These are phyloP conservation scores for Brotogeris chrysoptera DNA, from an alignment of 2,797 vertebrate species.

Conservation along the genomic window DNA sequence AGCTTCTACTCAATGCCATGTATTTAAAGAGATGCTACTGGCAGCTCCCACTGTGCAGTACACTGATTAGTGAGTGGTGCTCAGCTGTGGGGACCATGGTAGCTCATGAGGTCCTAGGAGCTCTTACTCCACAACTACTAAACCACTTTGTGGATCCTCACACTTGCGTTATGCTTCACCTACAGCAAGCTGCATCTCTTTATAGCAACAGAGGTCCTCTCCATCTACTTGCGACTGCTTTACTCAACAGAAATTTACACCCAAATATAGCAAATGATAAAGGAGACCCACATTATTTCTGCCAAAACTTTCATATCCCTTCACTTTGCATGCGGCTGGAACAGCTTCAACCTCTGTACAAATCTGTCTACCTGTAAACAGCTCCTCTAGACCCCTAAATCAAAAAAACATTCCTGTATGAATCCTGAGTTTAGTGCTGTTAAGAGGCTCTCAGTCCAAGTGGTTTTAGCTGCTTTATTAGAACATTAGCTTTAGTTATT, in stretches of 20 bases:
- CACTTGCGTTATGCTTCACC: background rate
- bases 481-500: background rate
- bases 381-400: background rate
- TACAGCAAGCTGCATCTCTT: background rate
- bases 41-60: background rate
- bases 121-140: background rate
- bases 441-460: background rate
- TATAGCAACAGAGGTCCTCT: background rate
- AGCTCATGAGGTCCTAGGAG: background rate
- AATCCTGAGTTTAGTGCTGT: background rate
- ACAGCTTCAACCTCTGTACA: background rate
- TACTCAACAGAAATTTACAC: background rate
- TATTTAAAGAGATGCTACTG: background rate
- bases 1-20: background rate
- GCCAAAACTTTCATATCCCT: background rate
- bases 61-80: background rate
- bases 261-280: background rate
- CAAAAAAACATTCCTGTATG: background rate
- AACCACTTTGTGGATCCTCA: background rate
- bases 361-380: background rate
- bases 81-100: background rate
- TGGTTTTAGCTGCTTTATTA: background rate
- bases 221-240: background rate
- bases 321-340: background rate
- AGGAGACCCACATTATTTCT: background rate